Base-by-base conservation (phyloP, 2,888 invertebrate genomes). In the Erpobdella octoculata region DNA sequence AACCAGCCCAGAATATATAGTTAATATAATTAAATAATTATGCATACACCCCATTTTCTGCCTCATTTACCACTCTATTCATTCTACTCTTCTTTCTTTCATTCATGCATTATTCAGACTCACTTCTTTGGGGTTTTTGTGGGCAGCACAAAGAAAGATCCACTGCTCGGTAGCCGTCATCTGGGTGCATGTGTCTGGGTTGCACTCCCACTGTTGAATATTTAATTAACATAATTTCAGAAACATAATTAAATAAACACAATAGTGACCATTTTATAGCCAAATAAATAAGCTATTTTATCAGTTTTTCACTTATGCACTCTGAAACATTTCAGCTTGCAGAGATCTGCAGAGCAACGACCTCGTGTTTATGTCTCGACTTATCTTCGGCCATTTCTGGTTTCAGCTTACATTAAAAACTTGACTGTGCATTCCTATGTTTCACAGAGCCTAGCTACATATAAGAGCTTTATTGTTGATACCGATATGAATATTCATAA, bases 131-230 rank as follows among this genome's bases (percentile, higher is more conserved):
- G 98, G 98, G 75, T 97, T 97, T 87, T 98, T 98, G 84, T 98
- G 98, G 58, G 98, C 97, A 73, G 98, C 98, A 87, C 98, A 98
- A 70, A 99, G 86, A 84, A 98, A 98, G 84, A 99, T 98, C 98
- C 98, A 99, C 81, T 98, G 97, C 84, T 98, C 97, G 36, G 98
- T 98, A 37, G 98, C 98, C 61, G 97, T 98, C 98, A 98, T 99
- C 85, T 99, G 97, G 74, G 91, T 93, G 84, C 98, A 98, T 31
- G 91, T 93, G 80, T 93, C 92, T 48, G 97, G 95, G 81, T 92
- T 91, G 83, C 98, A 98, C 84, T 97, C 96, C 76, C 89, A 89
- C 84, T 86, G 78, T 36, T 41, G 46, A 28, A 70, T 38, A 31
- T 58, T 31, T 59, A 48, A 12, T 21, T 6, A 18, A 5, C 21